Evolutionary conservation across 1,140 invertebrate species (phyloP).

Genomic region (Microplitis demolitor): DNA sequence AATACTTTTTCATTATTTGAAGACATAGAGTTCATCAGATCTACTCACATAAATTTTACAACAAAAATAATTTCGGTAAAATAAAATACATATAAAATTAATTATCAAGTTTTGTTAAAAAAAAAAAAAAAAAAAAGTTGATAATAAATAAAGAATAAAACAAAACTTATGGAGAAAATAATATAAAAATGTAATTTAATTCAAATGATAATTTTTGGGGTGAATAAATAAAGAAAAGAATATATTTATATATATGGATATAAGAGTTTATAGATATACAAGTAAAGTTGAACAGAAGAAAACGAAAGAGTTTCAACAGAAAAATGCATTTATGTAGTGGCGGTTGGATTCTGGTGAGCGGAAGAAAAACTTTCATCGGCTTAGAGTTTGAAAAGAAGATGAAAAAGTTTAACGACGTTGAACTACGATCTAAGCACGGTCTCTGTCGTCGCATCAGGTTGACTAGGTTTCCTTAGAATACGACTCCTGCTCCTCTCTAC

Average conservation of each 20-base stretch:
- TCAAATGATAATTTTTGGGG: not conserved
- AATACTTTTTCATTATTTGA: not conserved
- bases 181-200: not conserved
- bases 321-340: constrained; percentile 51
- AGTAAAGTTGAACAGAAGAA: not conserved
- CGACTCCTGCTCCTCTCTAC: not conserved
- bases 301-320: constrained; percentile 30
- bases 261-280: not conserved
- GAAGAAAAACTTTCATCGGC: constrained; percentile 51
- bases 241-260: not conserved
- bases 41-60: no score
- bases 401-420: constrained; percentile 58
- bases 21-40: no score
- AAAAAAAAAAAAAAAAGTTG: no score
- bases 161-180: not conserved
- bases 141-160: no score
- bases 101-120: no score
- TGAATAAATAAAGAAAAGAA: not conserved
- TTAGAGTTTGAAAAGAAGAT: constrained; percentile 54
- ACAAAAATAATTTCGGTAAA: no score
- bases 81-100: no score
- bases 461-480: not conserved
- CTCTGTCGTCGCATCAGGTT: constrained; percentile 10
- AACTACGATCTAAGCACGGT: constrained; percentile 40
- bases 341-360: constrained; percentile 34